Evolutionary conservation across 1,140 invertebrate genomes (phyloP).

Genomic region (Nasonia giraulti): DNA sequence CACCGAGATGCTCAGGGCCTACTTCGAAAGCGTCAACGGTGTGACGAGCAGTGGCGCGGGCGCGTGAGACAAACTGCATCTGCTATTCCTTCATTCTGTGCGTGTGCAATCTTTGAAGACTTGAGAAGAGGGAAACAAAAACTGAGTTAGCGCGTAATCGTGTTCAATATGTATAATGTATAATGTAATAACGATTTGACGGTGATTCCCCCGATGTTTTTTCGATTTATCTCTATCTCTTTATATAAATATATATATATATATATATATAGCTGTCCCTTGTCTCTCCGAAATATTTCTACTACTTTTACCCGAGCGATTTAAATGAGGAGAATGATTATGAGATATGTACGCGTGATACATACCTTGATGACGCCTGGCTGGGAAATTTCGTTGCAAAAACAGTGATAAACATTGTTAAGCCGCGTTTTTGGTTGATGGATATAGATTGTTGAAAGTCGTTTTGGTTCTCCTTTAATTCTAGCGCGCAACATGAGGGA

Average conservation of each 20-base stretch:
- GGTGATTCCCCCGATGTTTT: constrained; percentile 49
- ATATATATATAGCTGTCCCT: constrained; percentile 31
- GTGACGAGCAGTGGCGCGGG: neutral
- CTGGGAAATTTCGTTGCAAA: constrained; percentile 39
- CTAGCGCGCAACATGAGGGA: neutral
- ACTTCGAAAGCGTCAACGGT: constrained; percentile 42
- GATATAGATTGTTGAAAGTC: neutral
- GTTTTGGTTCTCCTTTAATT: neutral
- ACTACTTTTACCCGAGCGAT: constrained; percentile 38
- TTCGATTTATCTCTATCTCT: constrained; percentile 35
- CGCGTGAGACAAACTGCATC: neutral
- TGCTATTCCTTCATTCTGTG: constrained; percentile 8
- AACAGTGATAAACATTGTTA: neutral
- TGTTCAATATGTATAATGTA: constrained; percentile 52
- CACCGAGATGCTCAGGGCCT: constrained; percentile 49
- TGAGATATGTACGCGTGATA: constrained; percentile 1
- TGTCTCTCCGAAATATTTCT: constrained; percentile 33
- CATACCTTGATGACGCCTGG: constrained; percentile 22
- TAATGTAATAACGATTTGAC: constrained; percentile 49
- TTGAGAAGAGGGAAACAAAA: neutral
- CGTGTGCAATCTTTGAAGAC: neutral
- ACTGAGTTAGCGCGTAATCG: constrained; percentile 33
- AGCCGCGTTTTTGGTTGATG: neutral
- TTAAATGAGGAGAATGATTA: neutral
- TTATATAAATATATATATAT: constrained; percentile 36